Conservation (phyloP, 2,113 vertebrate species). For the Catharus bicknelli region DNA sequence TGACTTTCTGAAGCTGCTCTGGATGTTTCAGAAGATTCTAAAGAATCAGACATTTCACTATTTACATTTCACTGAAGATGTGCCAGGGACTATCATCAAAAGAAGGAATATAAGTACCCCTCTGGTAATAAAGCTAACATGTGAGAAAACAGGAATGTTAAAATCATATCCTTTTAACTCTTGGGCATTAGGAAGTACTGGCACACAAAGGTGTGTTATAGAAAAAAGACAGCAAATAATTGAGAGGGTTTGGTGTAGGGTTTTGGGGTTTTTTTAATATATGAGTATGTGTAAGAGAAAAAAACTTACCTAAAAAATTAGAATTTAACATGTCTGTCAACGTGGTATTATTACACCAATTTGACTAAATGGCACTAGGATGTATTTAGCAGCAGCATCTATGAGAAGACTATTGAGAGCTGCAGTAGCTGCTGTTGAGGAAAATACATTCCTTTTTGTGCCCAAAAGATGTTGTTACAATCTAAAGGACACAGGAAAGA, state of each 20-base stretch:
- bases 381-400: not conserved
- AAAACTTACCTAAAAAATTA: not conserved
- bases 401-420: not conserved
- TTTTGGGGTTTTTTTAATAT: rapidly evolving
- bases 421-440: not conserved
- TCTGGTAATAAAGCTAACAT: not conserved
- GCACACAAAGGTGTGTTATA: not conserved
- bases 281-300: not conserved
- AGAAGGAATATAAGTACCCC: not conserved
- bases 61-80: not conserved
- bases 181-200: not conserved
- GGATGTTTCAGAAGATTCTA: not conserved
- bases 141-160: not conserved
- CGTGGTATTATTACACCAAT: rapidly evolving
- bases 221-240: not conserved
- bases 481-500: not conserved
- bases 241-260: rapidly evolving
- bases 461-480: not conserved
- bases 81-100: not conserved
- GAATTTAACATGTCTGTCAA: not conserved
- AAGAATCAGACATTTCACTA: not conserved
- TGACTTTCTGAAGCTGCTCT: not conserved
- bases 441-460: not conserved
- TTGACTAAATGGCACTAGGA: not conserved
- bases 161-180: not conserved